phyloP scores from a whole-genome alignment of 2,888 invertebrate genomes.

The Parthenolecanium corni region DNA sequence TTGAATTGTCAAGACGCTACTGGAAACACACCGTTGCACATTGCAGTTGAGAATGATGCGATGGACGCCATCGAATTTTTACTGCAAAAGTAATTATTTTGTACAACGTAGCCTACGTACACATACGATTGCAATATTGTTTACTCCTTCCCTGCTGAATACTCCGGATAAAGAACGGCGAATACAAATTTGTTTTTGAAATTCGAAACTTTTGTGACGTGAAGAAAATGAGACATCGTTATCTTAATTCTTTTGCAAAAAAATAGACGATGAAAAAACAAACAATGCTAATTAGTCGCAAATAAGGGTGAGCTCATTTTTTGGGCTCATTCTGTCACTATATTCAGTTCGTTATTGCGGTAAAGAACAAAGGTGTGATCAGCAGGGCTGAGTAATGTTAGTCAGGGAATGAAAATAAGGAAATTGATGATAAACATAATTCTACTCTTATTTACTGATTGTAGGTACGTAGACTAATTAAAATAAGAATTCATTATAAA shows the following conservation, averaged over 20 bases:
- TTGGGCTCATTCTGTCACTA: neutral
- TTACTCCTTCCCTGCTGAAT: too few species aligned
- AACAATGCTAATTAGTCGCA: neutral
- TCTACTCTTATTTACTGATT: too few species aligned
- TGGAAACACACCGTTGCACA: slow-evolving; percentile 71
- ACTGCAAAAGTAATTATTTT: slow-evolving; percentile 52
- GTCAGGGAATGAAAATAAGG: neutral
- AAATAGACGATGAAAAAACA: too few species aligned
- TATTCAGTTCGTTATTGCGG: neutral
- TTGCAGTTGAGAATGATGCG: slow-evolving; percentile 63
- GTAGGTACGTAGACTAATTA: neutral
- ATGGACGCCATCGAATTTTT: slow-evolving; percentile 60
- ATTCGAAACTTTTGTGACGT: too few species aligned
- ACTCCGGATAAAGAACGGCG: too few species aligned
- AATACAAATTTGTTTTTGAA: too few species aligned
- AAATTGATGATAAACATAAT: neutral
- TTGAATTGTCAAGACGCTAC: slow-evolving; percentile 56
- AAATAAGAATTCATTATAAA: neutral
- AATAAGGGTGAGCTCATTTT: too few species aligned
- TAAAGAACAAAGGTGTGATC: neutral
- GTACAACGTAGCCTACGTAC: neutral
- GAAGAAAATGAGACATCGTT: too few species aligned
- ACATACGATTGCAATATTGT: neutral
- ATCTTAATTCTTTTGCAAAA: too few species aligned
- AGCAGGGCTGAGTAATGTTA: neutral